phyloP scores from a whole-genome alignment of 2,797 vertebrate species.

The Streptopelia turtur region DNA sequence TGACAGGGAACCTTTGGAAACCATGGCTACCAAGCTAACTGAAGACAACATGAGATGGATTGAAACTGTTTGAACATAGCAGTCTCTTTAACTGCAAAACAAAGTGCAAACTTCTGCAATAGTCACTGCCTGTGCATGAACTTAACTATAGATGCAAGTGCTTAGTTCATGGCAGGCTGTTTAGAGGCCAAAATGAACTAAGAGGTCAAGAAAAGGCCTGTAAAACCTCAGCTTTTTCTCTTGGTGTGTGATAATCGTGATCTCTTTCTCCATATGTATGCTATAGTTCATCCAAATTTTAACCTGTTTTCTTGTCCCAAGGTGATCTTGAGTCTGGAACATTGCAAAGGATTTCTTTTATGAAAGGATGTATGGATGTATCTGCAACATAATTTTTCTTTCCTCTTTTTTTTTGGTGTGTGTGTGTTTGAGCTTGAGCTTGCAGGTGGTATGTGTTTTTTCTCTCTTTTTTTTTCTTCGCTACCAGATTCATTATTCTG shows the following conservation, averaged over 20 bases:
- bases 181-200: neutral
- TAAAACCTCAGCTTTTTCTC: neutral
- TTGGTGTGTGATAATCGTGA: neutral
- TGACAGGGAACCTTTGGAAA: conserved; percentile 7
- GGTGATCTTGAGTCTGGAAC: neutral
- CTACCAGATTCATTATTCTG: conserved; percentile 49
- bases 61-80: neutral
- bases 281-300: neutral
- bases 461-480: neutral
- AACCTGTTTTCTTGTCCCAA: neutral
- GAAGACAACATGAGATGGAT: neutral
- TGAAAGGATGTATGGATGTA: neutral
- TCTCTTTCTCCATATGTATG: neutral
- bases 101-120: neutral
- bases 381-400: neutral
- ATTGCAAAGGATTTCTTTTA: neutral
- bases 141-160: rapidly evolving
- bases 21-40: neutral
- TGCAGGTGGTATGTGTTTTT: neutral
- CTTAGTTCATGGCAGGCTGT: neutral
- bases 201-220: neutral
- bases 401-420: neutral
- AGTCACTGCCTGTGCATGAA: neutral
- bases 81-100: neutral
- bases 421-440: neutral